A percentile compares a stretch with the other conserved stretches of the same genome.
phyloP scores from a whole-genome alignment of 1,140 invertebrate genomes.

The Diuraphis noxia region DNA sequence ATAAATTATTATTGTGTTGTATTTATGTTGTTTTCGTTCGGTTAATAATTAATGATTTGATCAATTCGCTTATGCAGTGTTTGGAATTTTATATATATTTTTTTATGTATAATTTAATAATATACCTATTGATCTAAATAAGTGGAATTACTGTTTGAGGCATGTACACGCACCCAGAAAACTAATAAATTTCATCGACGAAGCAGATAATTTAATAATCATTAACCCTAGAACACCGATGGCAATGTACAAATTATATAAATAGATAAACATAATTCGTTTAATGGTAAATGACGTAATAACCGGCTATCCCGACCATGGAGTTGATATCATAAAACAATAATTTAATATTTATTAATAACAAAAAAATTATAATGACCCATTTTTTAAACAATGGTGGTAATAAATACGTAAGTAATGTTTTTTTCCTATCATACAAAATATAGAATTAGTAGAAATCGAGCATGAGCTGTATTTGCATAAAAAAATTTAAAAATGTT shows the following conservation, averaged over 20 bases:
- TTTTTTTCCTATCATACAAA: background rate
- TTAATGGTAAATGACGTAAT: background rate
- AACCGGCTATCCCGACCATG: background rate
- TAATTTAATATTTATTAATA: background rate
- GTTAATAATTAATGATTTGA: too few relatives aligned
- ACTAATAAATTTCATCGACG: background rate
- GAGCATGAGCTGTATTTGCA: background rate
- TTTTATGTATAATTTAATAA: too few relatives aligned
- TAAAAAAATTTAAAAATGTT: background rate
- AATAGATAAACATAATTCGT: background rate
- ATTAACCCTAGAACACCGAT: background rate
- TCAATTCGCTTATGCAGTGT: too few relatives aligned
- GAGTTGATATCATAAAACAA: background rate
- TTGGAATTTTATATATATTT: too few relatives aligned
- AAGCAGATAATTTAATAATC: background rate
- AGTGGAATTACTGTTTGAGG: background rate
- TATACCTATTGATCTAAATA: background rate
- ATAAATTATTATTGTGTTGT: too few relatives aligned
- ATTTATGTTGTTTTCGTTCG: too few relatives aligned
- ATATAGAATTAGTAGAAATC: background rate
- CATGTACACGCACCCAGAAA: background rate
- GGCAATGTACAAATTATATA: background rate
- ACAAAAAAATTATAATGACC: background rate
- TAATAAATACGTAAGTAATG: background rate
- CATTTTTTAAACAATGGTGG: background rate